These are phyloP conservation scores for Chaetodon trifascialis DNA, from an alignment of 2,113 vertebrate species.

Conservation along the genomic window DNA sequence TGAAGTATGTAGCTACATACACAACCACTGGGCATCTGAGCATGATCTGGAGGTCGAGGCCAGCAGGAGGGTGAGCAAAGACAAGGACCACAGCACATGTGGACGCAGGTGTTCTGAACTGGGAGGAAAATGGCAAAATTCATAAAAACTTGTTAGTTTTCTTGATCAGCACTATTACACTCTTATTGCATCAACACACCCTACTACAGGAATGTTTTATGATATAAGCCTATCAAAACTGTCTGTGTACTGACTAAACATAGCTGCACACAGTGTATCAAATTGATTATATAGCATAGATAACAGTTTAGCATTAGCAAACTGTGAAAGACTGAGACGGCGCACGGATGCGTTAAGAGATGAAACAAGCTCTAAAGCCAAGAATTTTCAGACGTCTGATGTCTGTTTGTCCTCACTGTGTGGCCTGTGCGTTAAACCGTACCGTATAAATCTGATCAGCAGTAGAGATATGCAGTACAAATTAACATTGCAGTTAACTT, in stretches of 20 bases:
- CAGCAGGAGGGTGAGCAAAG: neutral
- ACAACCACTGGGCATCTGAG: no score
- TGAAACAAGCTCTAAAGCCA: neutral
- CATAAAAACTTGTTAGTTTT: neutral
- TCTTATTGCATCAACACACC: conserved; percentile 5
- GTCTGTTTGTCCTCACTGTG: neutral
- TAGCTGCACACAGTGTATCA: neutral
- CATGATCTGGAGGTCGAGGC: no score
- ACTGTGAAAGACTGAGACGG: neutral
- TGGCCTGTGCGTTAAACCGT: neutral
- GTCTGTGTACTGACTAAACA: neutral
- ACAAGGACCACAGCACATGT: neutral
- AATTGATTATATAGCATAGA: neutral
- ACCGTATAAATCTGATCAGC: neutral
- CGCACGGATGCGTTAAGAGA: neutral
- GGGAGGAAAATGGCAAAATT: neutral
- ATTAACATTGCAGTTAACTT: neutral
- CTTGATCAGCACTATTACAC: neutral
- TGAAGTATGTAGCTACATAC: no score
- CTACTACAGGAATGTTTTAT: no score
- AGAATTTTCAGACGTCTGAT: neutral
- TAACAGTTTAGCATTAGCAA: neutral
- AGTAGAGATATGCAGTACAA: neutral
- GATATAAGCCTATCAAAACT: neutral
- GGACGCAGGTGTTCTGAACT: neutral